Conservation (phyloP, 92 coral and sea anemone genomes). For the Zoanthus solanderi region DNA sequence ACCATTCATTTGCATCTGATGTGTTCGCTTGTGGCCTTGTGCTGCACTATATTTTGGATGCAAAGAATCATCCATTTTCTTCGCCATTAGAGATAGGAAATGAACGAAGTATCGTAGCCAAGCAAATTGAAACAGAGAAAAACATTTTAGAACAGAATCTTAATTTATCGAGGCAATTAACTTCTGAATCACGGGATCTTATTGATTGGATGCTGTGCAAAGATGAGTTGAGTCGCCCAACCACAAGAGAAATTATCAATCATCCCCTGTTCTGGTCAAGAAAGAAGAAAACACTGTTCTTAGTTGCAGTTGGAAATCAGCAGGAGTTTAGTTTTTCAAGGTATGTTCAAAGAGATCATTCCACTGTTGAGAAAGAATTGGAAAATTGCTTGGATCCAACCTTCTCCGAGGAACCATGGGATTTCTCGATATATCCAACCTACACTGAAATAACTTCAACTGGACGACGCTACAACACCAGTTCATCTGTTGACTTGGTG, state of each 20-base stretch:
- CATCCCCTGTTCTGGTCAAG: slow-evolving; percentile 70
- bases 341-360: slow-evolving; percentile 19
- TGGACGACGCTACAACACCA: slow-evolving; percentile 44
- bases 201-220: slow-evolving; percentile 43
- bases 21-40: slow-evolving; percentile 69
- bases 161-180: slow-evolving; percentile 20
- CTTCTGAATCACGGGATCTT: slow-evolving; percentile 57
- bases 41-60: slow-evolving; percentile 54
- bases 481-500: slow-evolving; percentile 55
- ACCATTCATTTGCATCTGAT: slow-evolving; percentile 43
- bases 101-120: background rate
- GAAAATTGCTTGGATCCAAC: slow-evolving; percentile 21
- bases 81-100: background rate
- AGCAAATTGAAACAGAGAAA: slow-evolving; percentile 49
- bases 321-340: slow-evolving; percentile 46
- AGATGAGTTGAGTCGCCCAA: slow-evolving; percentile 43
- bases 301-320: slow-evolving; percentile 67
- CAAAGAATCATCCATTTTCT: slow-evolving; percentile 58
- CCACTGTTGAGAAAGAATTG: slow-evolving; percentile 14
- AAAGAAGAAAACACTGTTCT: slow-evolving; percentile 49
- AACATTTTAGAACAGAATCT: slow-evolving; percentile 36
- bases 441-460: slow-evolving; percentile 46
- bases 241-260: slow-evolving; percentile 36
- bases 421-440: slow-evolving; percentile 17
- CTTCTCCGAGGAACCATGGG: slow-evolving; percentile 6